These are phyloP conservation scores for Papilio polytes DNA, from an alignment of 1,140 invertebrate species.

Conservation along the genomic window DNA sequence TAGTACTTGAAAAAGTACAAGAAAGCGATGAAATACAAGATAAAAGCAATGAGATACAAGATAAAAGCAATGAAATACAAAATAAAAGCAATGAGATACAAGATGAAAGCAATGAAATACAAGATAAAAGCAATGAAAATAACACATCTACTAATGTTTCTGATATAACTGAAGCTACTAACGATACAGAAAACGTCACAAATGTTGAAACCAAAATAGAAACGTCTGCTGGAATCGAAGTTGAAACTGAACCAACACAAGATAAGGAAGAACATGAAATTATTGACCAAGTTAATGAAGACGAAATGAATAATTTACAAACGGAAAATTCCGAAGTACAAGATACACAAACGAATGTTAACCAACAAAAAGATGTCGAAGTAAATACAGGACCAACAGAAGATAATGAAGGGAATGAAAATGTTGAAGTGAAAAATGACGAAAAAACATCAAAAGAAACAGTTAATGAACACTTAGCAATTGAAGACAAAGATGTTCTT, in stretches of 20 bases:
- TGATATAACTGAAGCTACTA: neutral
- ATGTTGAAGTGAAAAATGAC: neutral
- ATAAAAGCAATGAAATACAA: no score
- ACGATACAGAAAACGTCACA: neutral
- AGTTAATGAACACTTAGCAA: neutral
- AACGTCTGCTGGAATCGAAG: neutral
- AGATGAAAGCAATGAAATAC: neutral
- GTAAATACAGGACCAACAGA: neutral
- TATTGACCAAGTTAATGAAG: neutral
- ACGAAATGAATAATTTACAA: neutral
- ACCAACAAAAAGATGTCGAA: neutral
- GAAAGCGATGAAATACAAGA: neutral
- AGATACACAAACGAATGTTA: neutral
- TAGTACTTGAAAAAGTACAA: neutral
- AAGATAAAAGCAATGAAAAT: conserved; percentile 19
- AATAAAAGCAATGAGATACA: neutral
- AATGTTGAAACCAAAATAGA: neutral
- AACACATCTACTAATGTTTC: neutral
- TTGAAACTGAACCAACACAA: neutral
- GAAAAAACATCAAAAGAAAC: neutral
- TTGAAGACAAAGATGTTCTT: conserved; percentile 64
- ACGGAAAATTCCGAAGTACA: neutral
- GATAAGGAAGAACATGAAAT: neutral
- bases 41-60: neutral
- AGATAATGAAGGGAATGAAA: neutral